Percentiles rank a stretch among this genome's conserved stretches.
These are phyloP conservation scores for Telmatherina bonti DNA, from an alignment of 2,797 vertebrate species.

Conservation along the genomic window DNA sequence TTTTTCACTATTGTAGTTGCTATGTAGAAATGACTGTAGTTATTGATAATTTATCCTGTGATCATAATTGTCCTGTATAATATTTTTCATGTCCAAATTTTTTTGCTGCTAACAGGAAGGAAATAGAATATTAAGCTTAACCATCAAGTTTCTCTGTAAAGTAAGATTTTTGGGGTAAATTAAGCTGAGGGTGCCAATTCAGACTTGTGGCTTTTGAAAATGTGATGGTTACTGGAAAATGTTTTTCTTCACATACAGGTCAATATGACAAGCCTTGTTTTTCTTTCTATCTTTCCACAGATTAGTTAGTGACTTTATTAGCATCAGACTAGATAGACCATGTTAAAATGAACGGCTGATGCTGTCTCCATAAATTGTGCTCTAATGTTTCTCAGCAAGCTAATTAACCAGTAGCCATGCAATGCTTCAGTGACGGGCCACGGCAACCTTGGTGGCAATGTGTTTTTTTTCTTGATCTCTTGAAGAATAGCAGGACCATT, in stretches of 20 bases:
- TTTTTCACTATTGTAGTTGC: conserved; percentile 25
- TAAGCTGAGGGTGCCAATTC: too few relatives aligned
- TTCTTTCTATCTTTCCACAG: conserved; percentile 24
- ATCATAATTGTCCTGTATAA: too few relatives aligned
- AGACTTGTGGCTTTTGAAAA: too few relatives aligned
- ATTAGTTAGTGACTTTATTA: conserved; percentile 76
- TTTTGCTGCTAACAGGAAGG: conserved; percentile 31
- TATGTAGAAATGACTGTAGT: conserved; percentile 27
- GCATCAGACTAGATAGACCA: conserved; percentile 53
- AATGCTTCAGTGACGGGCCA: conserved; percentile 55
- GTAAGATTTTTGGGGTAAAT: neutral
- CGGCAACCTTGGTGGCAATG: conserved; percentile 22
- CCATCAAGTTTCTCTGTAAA: neutral
- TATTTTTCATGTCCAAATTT: conserved; percentile 35
- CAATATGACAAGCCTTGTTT: conserved; percentile 2
- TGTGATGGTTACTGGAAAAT: too few relatives aligned
- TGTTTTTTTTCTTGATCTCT: too few relatives aligned
- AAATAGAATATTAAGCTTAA: conserved; percentile 20
- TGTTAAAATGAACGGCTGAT: conserved; percentile 63
- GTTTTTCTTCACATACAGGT: neutral
- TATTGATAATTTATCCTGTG: too few relatives aligned
- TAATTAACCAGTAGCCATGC: conserved; percentile 70
- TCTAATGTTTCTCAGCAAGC: conserved; percentile 66
- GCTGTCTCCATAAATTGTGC: conserved; percentile 70
- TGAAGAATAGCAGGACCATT: too few relatives aligned